These are phyloP conservation scores for Melangyna quadrimaculata DNA, from an alignment of 2,888 invertebrate genomes.

Conservation along the genomic window DNA sequence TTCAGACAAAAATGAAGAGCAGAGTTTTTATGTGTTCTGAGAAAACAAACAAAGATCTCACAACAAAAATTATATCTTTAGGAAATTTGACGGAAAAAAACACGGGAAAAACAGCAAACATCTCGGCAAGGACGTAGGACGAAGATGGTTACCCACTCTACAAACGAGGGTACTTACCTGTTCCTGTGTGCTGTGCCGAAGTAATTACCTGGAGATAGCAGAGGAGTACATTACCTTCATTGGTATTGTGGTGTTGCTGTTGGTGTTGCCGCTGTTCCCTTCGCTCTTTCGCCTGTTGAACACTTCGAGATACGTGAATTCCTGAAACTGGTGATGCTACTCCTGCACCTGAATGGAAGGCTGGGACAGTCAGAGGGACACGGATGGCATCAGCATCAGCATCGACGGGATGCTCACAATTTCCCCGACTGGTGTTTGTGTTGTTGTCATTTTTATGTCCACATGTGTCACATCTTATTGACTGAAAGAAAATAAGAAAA, in stretches of 20 bases:
- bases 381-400: neutral
- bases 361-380: neutral
- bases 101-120: constrained; percentile 16
- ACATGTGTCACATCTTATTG: constrained; percentile 64
- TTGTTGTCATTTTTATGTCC: constrained; percentile 55
- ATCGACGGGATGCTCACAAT: neutral
- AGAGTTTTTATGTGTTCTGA: neutral
- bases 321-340: neutral
- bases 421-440: constrained; percentile 7
- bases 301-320: constrained; percentile 18
- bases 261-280: neutral
- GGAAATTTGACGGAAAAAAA: constrained; percentile 10
- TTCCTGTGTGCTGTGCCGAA: constrained; percentile 33
- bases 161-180: constrained; percentile 29
- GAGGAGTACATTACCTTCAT: constrained; percentile 46
- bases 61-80: constrained; percentile 29
- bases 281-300: constrained; percentile 14
- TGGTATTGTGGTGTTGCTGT: constrained; percentile 16
- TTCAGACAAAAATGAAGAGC: constrained; percentile 1
- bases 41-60: neutral
- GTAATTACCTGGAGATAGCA: constrained; percentile 58
- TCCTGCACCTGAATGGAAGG: neutral
- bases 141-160: constrained; percentile 14
- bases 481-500: constrained; percentile 44
- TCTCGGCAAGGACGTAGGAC: constrained; percentile 6